phyloP scores from a whole-genome alignment of 2,797 vertebrate genomes.

The Rhyacichthys aspro region DNA sequence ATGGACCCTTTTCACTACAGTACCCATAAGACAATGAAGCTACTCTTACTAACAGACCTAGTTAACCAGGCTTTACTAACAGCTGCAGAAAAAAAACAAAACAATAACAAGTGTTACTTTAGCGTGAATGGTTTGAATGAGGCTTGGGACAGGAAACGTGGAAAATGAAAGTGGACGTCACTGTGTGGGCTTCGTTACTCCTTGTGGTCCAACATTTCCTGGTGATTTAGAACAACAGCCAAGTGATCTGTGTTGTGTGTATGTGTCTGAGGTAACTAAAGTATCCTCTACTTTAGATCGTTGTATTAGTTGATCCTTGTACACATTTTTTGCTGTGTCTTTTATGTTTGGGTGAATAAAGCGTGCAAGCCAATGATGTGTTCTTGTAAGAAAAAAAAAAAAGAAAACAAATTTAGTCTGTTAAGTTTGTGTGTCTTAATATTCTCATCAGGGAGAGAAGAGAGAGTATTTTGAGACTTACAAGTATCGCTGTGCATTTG shows the following conservation, averaged over 20 bases:
- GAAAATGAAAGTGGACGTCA: slow-evolving; percentile 28
- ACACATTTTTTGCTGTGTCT: slow-evolving; percentile 54
- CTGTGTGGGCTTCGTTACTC: slow-evolving; percentile 27
- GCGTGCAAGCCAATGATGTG: slow-evolving; percentile 27
- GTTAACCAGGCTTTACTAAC: slow-evolving; percentile 55
- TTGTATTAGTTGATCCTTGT: slow-evolving; percentile 52
- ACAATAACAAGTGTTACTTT: slow-evolving; percentile 25
- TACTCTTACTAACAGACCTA: slow-evolving; percentile 58
- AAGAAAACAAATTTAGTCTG: slow-evolving; percentile 40
- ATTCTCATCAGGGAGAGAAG: slow-evolving; percentile 54
- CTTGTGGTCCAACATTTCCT: slow-evolving; percentile 14
- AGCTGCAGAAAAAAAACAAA: slow-evolving; percentile 16
- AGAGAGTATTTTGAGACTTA: slow-evolving; percentile 36
- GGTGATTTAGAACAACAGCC: slow-evolving; percentile 35
- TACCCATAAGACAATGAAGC: slow-evolving; percentile 40
- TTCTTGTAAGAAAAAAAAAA: slow-evolving; percentile 29
- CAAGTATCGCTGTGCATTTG: slow-evolving; percentile 41
- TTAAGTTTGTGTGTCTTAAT: slow-evolving; percentile 59
- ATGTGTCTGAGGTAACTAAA: slow-evolving; percentile 5
- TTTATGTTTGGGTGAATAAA: slow-evolving; percentile 47
- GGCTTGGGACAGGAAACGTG: slow-evolving; percentile 10
- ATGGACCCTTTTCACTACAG: slow-evolving; percentile 61
- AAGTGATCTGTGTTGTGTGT: slow-evolving; percentile 38
- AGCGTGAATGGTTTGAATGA: slow-evolving; percentile 31
- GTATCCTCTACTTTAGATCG: slow-evolving; percentile 48